Conservation (phyloP, 2,113 vertebrate species). For the cat (Felis catus) region F.catus_Fca126_mat1.0 CM031413.1:144185001-144185500, state of each 20-base stretch:
- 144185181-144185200: slow-evolving; percentile 75
- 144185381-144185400: slow-evolving; percentile 49
- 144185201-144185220: slow-evolving; percentile 74
- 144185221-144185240: slow-evolving; percentile 66
- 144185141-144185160: slow-evolving; percentile 74
- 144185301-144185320: slow-evolving; percentile 43
- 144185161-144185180: slow-evolving; percentile 79
- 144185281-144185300: slow-evolving; percentile 75
- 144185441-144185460: slow-evolving; percentile 31
- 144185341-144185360: slow-evolving; percentile 22
- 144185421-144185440: slow-evolving; percentile 10
- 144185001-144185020: slow-evolving; percentile 90
- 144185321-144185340: slow-evolving; percentile 49
- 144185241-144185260: slow-evolving; percentile 77
- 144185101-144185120: slow-evolving; percentile 88
- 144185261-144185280: slow-evolving; percentile 80
- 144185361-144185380: not conserved
- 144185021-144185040: slow-evolving; percentile 89
- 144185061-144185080: slow-evolving; percentile 90
- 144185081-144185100: slow-evolving; percentile 92
- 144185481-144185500: slow-evolving; percentile 42
- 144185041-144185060: slow-evolving; percentile 91
- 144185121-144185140: slow-evolving; percentile 85
- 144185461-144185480: not conserved
- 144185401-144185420: slow-evolving; percentile 37